phyloP scores from a whole-genome alignment of 2,888 invertebrate genomes.

The Diplazon laetatorius region DNA sequence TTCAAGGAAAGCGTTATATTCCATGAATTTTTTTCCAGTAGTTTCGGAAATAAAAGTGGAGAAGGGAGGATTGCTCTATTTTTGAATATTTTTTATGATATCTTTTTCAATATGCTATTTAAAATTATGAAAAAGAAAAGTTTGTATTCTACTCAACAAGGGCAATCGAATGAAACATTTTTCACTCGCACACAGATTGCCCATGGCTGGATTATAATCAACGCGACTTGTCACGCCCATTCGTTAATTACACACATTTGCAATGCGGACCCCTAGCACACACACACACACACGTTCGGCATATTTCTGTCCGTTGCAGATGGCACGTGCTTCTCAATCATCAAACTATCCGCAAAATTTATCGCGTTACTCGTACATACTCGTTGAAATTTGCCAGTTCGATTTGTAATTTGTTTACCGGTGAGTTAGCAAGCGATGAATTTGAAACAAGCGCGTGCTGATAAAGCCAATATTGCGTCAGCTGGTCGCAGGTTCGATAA shows the following conservation, averaged over 20 bases:
- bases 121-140: too few species aligned
- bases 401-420: constrained; percentile 41
- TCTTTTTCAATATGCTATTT: too few species aligned
- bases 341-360: constrained; percentile 25
- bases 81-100: too few species aligned
- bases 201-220: constrained; percentile 21
- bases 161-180: too few species aligned
- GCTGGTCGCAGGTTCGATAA: background rate
- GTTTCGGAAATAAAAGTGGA: too few species aligned
- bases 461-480: constrained; percentile 25
- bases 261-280: background rate
- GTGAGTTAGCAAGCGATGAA: constrained; percentile 15
- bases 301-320: constrained; percentile 21
- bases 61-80: too few species aligned
- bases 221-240: constrained; percentile 8
- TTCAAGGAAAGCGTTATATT: too few species aligned
- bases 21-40: too few species aligned
- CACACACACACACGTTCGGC: background rate
- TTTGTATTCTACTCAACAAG: too few species aligned
- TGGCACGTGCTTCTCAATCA: constrained; percentile 39
- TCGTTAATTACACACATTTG: constrained; percentile 40
- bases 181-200: too few species aligned
- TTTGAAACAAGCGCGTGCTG: constrained; percentile 5
- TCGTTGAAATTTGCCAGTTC: constrained; percentile 29
- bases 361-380: constrained; percentile 15